A percentile compares a stretch with the other conserved stretches of the same genome.
Evolutionary conservation across 2,888 invertebrate species (phyloP).

Genomic region (Drosophila meridiana): DNA sequence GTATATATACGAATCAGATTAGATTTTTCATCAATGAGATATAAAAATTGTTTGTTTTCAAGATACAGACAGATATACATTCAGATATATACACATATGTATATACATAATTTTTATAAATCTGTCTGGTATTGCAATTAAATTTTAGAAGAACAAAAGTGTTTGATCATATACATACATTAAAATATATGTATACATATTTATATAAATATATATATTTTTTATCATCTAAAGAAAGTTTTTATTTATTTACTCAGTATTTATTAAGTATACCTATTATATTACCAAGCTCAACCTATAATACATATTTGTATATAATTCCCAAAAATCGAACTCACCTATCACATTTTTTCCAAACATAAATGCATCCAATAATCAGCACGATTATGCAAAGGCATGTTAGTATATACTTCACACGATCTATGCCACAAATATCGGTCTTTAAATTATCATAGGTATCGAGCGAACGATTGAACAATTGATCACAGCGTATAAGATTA

Average conservation of each 20-base stretch:
- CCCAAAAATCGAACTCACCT: constrained; percentile 53
- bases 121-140: constrained; percentile 1
- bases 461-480: constrained; percentile 51
- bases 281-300: too few relatives aligned
- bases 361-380: constrained; percentile 59
- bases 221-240: not conserved
- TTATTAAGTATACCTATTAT: too few relatives aligned
- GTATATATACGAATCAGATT: constrained; percentile 1
- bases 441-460: constrained; percentile 59
- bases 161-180: not conserved
- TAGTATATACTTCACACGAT: constrained; percentile 63
- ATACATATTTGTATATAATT: not conserved
- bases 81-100: not conserved
- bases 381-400: constrained; percentile 56
- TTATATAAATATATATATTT: too few relatives aligned
- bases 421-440: constrained; percentile 78
- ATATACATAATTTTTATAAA: not conserved
- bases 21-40: constrained; percentile 32
- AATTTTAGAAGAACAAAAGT: not conserved
- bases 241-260: too few relatives aligned
- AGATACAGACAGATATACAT: not conserved
- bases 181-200: not conserved
- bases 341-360: constrained; percentile 64
- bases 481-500: constrained; percentile 70
- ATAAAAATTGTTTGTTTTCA: constrained; percentile 26